Evolutionary conservation across 1,140 invertebrate species (phyloP).

Genomic region (Bombus pyrosoma): DNA sequence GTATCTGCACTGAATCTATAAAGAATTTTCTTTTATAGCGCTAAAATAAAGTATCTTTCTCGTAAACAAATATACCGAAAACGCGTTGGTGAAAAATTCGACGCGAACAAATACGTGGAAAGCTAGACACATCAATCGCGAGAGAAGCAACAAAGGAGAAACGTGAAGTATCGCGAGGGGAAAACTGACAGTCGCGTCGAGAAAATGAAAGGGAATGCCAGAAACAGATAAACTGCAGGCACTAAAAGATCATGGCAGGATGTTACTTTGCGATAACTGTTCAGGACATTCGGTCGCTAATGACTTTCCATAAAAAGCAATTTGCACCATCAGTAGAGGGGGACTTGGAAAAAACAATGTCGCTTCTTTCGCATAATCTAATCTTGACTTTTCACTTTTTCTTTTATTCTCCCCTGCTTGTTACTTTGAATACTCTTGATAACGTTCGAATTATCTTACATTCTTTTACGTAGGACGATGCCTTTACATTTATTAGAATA

Average conservation of each 20-base stretch:
- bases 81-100: not conserved
- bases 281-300: slow-evolving; percentile 31
- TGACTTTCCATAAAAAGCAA: slow-evolving; percentile 54
- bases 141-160: not conserved
- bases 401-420: not conserved
- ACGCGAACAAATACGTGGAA: not conserved
- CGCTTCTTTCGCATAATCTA: not conserved
- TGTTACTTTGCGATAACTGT: slow-evolving; percentile 30
- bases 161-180: not conserved
- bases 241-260: slow-evolving; percentile 30
- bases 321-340: not conserved
- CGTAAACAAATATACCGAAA: not conserved
- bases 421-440: not conserved
- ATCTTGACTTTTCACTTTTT: not conserved
- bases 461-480: too few species aligned
- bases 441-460: not conserved
- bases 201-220: slow-evolving; percentile 34
- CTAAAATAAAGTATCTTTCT: too few species aligned
- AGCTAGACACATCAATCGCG: not conserved
- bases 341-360: not conserved
- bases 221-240: slow-evolving; percentile 30
- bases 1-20: too few species aligned
- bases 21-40: too few species aligned
- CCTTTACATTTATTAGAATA: not conserved
- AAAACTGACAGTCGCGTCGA: not conserved